Evolutionary conservation across 2,797 vertebrate species (phyloP).

Genomic region (Poeciliopsis infans): DNA sequence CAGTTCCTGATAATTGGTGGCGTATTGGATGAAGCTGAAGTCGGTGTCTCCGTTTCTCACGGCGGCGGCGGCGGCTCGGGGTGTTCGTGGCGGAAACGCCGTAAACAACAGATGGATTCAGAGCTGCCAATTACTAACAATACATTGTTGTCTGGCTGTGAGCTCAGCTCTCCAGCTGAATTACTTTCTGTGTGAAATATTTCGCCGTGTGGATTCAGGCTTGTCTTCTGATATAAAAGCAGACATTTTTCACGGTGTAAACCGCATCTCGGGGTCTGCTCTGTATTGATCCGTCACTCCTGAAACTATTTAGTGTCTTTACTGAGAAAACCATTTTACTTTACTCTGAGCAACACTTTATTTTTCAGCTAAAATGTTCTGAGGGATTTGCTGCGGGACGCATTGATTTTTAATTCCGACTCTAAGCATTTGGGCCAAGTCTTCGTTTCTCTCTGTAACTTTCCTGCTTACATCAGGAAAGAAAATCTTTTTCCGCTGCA

Average conservation of each 20-base stretch:
- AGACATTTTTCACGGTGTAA: slow-evolving; percentile 35
- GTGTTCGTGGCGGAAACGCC: slow-evolving; percentile 9
- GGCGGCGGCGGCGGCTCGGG: background rate
- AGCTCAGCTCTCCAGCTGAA: slow-evolving; percentile 19
- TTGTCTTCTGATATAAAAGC: slow-evolving; percentile 36
- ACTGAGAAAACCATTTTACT: slow-evolving; percentile 50
- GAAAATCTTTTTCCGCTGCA: background rate
- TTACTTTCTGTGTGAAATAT: slow-evolving; percentile 22
- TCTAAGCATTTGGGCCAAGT: slow-evolving; percentile 32
- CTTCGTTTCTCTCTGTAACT: slow-evolving; percentile 18
- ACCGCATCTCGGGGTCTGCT: slow-evolving; percentile 17
- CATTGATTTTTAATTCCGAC: slow-evolving; percentile 64
- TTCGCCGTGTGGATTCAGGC: slow-evolving; percentile 22
- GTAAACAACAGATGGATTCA: slow-evolving; percentile 7
- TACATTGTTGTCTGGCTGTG: background rate
- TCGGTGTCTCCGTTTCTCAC: background rate
- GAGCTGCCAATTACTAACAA: slow-evolving; percentile 17
- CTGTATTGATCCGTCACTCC: slow-evolving; percentile 55
- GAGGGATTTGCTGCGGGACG: slow-evolving; percentile 57
- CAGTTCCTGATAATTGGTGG: slow-evolving; percentile 5
- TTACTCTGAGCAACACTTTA: slow-evolving; percentile 47
- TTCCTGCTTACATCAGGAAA: slow-evolving; percentile 3
- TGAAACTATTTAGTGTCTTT: slow-evolving; percentile 50
- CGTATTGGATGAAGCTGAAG: background rate
- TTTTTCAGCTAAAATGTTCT: slow-evolving; percentile 56